phyloP scores from a whole-genome alignment of 2,113 vertebrate genomes.

The Sturnus vulgaris region DNA sequence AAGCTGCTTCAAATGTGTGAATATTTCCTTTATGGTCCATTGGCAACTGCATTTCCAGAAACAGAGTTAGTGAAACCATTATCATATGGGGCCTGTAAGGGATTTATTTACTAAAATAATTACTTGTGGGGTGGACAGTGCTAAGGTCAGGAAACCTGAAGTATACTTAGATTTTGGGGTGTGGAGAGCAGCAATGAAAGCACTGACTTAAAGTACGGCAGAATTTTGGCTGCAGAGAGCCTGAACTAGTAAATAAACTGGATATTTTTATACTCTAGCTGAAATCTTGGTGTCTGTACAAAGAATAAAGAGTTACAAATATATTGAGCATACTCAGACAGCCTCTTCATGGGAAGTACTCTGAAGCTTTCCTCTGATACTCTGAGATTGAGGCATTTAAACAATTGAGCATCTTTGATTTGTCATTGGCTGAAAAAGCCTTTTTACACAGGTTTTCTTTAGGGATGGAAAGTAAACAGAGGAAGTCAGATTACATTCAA shows the following conservation, averaged over 20 bases:
- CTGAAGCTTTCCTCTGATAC: neutral
- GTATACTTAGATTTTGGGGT: neutral
- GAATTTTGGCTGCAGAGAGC: neutral
- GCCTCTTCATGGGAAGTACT: neutral
- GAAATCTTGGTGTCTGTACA: neutral
- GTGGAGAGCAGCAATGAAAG: neutral
- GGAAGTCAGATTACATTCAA: neutral
- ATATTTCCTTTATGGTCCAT: neutral
- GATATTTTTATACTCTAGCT: neutral
- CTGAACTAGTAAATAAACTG: neutral
- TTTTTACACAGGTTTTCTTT: neutral
- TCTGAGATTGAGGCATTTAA: neutral
- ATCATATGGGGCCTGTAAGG: neutral
- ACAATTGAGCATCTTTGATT: neutral
- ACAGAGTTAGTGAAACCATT: neutral
- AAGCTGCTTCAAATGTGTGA: neutral
- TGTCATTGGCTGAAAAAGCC: neutral
- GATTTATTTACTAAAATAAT: neutral
- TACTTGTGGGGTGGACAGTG: rapidly evolving
- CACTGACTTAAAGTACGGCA: rapidly evolving
- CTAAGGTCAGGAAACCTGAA: neutral
- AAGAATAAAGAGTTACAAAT: neutral
- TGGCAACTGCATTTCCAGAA: neutral
- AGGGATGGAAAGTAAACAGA: neutral
- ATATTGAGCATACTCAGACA: neutral